Percentiles rank a stretch among this genome's conserved stretches.
Evolutionary conservation across 1,140 invertebrate genomes (phyloP).

Genomic region (Eriocheir sinensis): DNA sequence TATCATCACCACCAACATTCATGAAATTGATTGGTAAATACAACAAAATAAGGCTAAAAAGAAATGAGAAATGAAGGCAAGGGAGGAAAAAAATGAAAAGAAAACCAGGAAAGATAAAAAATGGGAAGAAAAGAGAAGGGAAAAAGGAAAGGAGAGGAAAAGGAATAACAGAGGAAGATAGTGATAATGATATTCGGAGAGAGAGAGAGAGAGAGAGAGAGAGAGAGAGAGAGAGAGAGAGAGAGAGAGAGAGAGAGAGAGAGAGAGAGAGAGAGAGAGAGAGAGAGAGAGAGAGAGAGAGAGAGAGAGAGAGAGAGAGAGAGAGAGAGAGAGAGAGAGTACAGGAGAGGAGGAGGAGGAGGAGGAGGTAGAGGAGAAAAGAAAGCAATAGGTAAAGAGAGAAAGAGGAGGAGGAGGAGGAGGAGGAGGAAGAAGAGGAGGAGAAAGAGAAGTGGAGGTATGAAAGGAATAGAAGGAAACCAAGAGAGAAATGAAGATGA

Average conservation of each 20-base stretch:
- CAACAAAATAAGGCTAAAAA: not conserved
- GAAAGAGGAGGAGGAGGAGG: not conserved
- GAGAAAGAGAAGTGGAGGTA: not conserved
- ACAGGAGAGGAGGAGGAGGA: not conserved
- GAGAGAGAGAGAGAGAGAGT: not conserved
- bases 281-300: no score
- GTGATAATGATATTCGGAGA: not conserved
- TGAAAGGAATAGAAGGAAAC: no score
- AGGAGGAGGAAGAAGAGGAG: not conserved
- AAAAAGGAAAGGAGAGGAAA: not conserved
- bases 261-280: no score
- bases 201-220: slow-evolving; percentile 1
- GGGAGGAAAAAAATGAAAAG: not conserved
- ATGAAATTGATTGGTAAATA: not conserved
- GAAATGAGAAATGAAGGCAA: not conserved
- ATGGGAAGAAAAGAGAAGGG: not conserved
- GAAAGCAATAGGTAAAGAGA: not conserved
- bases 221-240: no score
- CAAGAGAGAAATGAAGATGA: not conserved
- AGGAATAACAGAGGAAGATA: not conserved
- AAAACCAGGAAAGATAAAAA: not conserved
- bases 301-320: not conserved
- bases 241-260: no score
- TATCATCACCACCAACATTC: no score
- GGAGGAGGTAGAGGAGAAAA: not conserved